Conservation (phyloP, 2,113 vertebrate species). For the Suncus etruscus region DNA sequence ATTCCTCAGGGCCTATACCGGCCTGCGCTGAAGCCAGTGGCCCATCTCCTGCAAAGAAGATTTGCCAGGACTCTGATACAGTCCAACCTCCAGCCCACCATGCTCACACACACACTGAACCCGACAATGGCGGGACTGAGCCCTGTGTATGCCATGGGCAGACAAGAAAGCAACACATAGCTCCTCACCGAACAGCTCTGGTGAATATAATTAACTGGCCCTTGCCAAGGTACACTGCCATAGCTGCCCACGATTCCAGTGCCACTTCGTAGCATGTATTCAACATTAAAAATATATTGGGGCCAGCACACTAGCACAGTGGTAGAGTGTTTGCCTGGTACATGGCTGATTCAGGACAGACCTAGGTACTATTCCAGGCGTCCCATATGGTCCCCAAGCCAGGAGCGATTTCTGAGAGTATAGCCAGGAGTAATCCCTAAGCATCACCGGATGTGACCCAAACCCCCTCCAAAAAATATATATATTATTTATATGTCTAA, state of each 20-base stretch:
- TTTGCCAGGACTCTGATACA: too few species aligned
- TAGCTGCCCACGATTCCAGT: not conserved
- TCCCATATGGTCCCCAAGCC: too few species aligned
- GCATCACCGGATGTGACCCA: too few species aligned
- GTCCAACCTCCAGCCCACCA: not conserved
- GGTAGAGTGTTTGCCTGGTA: too few species aligned
- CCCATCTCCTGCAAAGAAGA: conserved; percentile 80
- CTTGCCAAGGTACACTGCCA: not conserved
- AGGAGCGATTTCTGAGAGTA: too few species aligned
- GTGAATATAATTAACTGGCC: not conserved
- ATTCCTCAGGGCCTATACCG: conserved; percentile 87
- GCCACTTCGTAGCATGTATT: not conserved
- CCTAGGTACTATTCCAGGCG: too few species aligned
- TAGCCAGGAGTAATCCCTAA: too few species aligned
- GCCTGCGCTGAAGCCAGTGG: conserved; percentile 80
- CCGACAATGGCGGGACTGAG: not conserved
- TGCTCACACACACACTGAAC: fast-evolving
- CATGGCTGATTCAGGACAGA: too few species aligned
- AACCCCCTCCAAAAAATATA: too few species aligned
- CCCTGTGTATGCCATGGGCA: not conserved
- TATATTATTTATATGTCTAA: too few species aligned
- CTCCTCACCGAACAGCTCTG: too few species aligned
- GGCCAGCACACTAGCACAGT: too few species aligned
- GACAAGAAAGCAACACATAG: not conserved
- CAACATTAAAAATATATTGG: not conserved